Conservation (phyloP, 2,113 vertebrate genomes). For the Propithecus coquereli region DNA sequence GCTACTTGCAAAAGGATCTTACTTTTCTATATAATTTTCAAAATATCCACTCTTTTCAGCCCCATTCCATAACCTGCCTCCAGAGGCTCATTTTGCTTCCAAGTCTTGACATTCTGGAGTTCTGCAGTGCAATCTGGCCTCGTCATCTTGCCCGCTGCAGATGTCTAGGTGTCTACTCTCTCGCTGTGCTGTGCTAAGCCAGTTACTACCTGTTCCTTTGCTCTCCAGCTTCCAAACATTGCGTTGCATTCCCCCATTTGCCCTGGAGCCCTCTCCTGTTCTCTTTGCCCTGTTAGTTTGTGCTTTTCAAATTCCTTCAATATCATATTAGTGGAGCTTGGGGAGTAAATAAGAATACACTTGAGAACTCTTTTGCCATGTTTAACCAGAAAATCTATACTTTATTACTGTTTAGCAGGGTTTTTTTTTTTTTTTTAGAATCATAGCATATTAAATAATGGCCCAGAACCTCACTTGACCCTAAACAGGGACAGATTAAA, state of each 20-base stretch:
- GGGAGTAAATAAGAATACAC: background rate
- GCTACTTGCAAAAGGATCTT: background rate
- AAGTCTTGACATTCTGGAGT: background rate
- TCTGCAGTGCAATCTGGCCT: fast-evolving
- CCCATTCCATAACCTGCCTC: background rate
- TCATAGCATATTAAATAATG: background rate
- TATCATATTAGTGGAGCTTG: background rate
- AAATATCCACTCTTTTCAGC: background rate
- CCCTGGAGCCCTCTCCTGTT: background rate
- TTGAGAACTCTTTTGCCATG: background rate
- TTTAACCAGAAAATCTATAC: background rate
- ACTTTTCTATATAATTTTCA: background rate
- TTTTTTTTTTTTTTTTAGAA: background rate
- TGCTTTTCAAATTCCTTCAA: background rate
- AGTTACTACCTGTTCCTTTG: background rate
- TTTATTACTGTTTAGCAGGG: background rate
- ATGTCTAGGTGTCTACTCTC: background rate
- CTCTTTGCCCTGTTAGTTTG: background rate
- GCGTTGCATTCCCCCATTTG: background rate
- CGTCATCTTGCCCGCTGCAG: too few species aligned
- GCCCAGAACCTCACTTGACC: background rate
- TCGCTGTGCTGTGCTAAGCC: background rate
- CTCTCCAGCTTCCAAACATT: background rate
- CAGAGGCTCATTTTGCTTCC: background rate
- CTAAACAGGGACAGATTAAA: background rate